A percentile compares a stretch with the other conserved stretches of the same genome.
Evolutionary conservation across 2,113 vertebrate species (phyloP).

Genomic region (Daubentonia madagascariensis): DNA sequence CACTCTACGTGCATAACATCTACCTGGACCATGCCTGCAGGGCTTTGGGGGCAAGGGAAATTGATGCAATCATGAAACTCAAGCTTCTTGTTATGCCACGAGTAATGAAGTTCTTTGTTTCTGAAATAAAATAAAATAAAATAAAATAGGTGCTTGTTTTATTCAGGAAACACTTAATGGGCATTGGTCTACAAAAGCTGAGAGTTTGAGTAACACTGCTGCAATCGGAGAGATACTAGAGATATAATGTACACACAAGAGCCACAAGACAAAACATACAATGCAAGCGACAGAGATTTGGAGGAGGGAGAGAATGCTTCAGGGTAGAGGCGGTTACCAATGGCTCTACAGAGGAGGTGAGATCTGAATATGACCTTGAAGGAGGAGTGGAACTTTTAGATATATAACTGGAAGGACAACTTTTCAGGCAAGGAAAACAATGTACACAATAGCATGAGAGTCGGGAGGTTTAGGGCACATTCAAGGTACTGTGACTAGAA

Average conservation of each 20-base stretch:
- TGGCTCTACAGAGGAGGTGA: neutral
- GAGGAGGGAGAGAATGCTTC: neutral
- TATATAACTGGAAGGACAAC: neutral
- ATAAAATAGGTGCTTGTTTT: neutral
- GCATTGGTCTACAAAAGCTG: neutral
- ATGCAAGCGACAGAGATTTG: neutral
- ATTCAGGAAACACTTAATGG: neutral
- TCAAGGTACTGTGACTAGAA: neutral
- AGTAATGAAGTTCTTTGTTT: neutral
- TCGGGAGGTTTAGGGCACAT: neutral
- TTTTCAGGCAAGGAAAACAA: neutral
- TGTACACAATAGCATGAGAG: neutral
- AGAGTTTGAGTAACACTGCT: neutral
- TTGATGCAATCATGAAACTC: too few relatives aligned
- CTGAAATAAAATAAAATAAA: neutral
- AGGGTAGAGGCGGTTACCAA: neutral
- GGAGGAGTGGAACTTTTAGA: neutral
- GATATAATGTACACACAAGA: neutral
- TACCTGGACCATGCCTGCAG: fast-evolving
- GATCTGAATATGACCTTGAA: neutral
- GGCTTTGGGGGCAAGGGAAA: neutral
- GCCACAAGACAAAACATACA: neutral
- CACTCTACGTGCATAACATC: fast-evolving
- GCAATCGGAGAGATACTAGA: neutral
- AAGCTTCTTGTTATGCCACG: fast-evolving